Conservation (phyloP, 2,113 vertebrate genomes). For the Varanus salvator region DNA sequence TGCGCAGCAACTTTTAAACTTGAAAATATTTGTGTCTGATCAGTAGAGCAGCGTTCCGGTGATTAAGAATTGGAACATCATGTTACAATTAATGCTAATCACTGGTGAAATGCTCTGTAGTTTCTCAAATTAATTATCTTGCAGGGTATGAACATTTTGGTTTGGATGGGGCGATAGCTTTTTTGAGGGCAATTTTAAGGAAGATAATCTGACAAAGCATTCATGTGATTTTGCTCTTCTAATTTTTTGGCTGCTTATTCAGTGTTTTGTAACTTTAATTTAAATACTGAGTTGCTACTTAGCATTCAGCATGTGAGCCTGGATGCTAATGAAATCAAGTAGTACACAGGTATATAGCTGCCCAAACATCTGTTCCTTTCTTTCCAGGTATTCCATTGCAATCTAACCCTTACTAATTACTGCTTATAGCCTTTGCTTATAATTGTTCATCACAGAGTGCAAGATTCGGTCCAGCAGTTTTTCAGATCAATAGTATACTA, state of each 20-base stretch:
- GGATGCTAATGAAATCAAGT: slow-evolving; percentile 16
- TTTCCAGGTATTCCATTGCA: slow-evolving; percentile 22
- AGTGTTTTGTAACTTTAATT: slow-evolving; percentile 33
- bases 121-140: neutral
- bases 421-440: slow-evolving; percentile 31
- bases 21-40: slow-evolving; percentile 9
- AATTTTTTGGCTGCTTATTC: slow-evolving; percentile 17
- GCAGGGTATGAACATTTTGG: neutral
- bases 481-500: slow-evolving; percentile 18
- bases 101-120: neutral
- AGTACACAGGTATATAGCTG: slow-evolving; percentile 5
- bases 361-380: slow-evolving; percentile 5
- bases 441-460: slow-evolving; percentile 19
- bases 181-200: neutral
- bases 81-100: slow-evolving; percentile 19
- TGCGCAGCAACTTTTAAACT: slow-evolving; percentile 24
- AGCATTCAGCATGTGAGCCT: neutral
- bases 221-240: neutral
- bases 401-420: slow-evolving; percentile 32
- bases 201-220: neutral
- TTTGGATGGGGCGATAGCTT: neutral
- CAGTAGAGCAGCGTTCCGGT: neutral
- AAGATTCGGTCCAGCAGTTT: slow-evolving; percentile 30
- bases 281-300: neutral
- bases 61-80: neutral